These are phyloP conservation scores for Malurus splendens DNA, from an alignment of 2,797 vertebrate genomes.

Conservation along the genomic window DNA sequence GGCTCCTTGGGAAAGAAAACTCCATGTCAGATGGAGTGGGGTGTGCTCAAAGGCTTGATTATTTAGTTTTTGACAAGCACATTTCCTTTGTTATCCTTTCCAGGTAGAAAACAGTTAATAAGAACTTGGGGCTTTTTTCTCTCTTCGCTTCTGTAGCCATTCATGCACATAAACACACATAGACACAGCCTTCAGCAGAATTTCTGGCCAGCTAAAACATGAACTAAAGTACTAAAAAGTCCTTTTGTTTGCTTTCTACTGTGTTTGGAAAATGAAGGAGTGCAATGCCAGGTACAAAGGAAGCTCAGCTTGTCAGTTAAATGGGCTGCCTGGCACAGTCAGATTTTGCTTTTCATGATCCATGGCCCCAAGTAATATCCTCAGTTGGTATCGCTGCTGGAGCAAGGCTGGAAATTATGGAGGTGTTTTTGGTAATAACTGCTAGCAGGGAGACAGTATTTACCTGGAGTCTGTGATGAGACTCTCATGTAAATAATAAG, in stretches of 20 bases:
- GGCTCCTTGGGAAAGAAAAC: background rate
- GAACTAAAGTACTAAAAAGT: background rate
- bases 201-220: slow-evolving; percentile 9
- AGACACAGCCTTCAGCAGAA: background rate
- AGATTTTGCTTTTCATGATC: slow-evolving; percentile 12
- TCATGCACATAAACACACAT: accelerated
- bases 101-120: background rate
- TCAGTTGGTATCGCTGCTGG: background rate
- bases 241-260: background rate
- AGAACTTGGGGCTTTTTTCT: background rate
- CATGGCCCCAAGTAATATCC: background rate
- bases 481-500: slow-evolving; percentile 62
- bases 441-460: slow-evolving; percentile 32
- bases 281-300: background rate
- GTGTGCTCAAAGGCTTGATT: background rate
- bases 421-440: slow-evolving; percentile 20
- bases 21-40: background rate
- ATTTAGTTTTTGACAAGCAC: background rate
- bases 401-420: slow-evolving; percentile 8
- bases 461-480: slow-evolving; percentile 45
- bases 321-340: background rate
- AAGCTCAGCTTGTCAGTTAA: background rate
- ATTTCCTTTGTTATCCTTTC: background rate
- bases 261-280: background rate
- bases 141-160: background rate